Evolutionary conservation across 1,140 invertebrate genomes (phyloP), one percentile per base, ranked within the genome.

Genomic region (Psix sp.): DNA sequence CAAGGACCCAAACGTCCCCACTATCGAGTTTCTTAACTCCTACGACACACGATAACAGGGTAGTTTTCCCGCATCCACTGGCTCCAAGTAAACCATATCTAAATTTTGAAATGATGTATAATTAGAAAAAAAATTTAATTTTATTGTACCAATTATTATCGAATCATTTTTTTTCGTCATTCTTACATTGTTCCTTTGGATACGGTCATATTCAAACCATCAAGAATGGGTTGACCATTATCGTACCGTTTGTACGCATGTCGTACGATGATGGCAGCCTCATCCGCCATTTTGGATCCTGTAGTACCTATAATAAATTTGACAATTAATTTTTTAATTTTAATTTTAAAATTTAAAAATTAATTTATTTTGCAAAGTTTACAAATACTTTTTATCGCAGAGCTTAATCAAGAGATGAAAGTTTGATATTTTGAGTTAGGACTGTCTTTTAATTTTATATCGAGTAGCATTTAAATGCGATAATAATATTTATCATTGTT

Each of bases 21-120:
- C 89, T 90, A 77, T 95, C 90, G 5, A 96, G 86, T 36, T 89
- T 84, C 24, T 92, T 88, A 33, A 94, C 89, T 0, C 95, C 95
- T 0, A 97, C 94, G 18, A 96, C 91, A 80, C 94, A 96, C 14
- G 93, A 93, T 0, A 98, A 88, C 0, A 97, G 81, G 0, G 96
- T 97, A 0, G 94, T 94, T 88, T 96, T 95, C 6, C 93, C 93
- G 78, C 93, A 94, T 3, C 95, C 95, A 51, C 93, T 96, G 6
- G 93, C 92, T 10, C 94, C 95, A 15, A 97, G 87, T 5, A 97
- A 87, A 16, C 95, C 95, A 79, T 97, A 97, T 79, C 94, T 96
- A 39, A 39, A 74, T 56, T 35, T 42, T 56, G 6, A 11, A 57
- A 43, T 33, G n/a, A 9, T 51, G 5, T 38, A 5, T 24, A 20